Conservation (phyloP, 1,140 invertebrate species). For the Drosophila punjabiensis region DNA sequence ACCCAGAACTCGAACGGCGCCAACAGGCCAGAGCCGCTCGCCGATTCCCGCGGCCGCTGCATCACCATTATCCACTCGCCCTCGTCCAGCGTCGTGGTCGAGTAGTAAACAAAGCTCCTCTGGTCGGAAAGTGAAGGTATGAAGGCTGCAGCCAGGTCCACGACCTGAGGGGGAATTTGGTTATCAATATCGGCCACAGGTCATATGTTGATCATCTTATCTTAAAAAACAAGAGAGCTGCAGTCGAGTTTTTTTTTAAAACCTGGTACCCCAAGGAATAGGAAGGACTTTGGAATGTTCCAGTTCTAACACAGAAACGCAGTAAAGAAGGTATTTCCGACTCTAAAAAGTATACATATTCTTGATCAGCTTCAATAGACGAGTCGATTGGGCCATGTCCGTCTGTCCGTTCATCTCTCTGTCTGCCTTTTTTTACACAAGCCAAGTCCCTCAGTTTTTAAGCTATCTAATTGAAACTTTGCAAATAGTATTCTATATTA, state of each 20-base stretch:
- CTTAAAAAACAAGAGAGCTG: neutral
- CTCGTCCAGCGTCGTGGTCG: conserved; percentile 88
- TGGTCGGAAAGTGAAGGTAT: conserved; percentile 89
- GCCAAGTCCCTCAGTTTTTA: no score
- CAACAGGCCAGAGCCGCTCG: conserved; percentile 92
- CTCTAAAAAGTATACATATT: no score
- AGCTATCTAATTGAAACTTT: no score
- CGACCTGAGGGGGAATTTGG: conserved; percentile 75
- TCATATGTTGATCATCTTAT: neutral
- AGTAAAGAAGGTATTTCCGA: no score
- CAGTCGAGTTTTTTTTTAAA: neutral
- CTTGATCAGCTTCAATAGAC: no score
- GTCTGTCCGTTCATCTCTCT: no score
- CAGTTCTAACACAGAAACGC: no score
- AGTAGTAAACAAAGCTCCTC: conserved; percentile 87
- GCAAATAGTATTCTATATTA: no score
- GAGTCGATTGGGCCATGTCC: no score
- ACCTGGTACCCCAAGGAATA: neutral
- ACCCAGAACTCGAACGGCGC: conserved; percentile 92
- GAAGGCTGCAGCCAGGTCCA: conserved; percentile 91
- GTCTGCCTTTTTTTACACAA: no score
- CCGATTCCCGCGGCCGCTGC: conserved; percentile 91
- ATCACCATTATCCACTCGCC: conserved; percentile 92
- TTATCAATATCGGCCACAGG: neutral
- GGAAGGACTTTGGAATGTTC: no score